Percentiles rank a stretch among this genome's conserved stretches.
These are phyloP conservation scores for Microcebus lehilahytsara DNA, from an alignment of 2,113 vertebrate genomes.

Conservation along the genomic window DNA sequence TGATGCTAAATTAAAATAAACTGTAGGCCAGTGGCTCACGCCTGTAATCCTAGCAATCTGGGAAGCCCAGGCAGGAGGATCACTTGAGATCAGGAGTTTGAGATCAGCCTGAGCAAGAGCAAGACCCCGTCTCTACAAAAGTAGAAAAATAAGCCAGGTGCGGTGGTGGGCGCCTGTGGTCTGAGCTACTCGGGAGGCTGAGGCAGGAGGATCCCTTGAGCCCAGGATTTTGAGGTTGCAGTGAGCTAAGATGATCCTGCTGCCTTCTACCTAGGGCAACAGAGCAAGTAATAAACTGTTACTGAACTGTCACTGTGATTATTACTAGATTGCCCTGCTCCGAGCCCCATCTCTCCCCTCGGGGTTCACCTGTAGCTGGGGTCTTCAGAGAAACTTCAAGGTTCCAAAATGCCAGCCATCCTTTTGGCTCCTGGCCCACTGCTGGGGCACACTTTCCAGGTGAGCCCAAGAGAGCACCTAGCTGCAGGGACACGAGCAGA, in stretches of 20 bases:
- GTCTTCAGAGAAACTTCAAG: background rate
- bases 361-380: background rate
- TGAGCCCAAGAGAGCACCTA: background rate
- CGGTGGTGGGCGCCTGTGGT: accelerated
- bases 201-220: too few relatives aligned
- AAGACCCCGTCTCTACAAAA: too few relatives aligned
- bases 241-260: too few relatives aligned
- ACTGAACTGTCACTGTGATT: background rate
- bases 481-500: background rate
- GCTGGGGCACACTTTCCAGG: background rate
- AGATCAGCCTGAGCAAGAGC: too few relatives aligned
- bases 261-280: too few relatives aligned
- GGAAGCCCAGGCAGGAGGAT: too few relatives aligned
- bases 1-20: background rate
- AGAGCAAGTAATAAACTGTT: background rate
- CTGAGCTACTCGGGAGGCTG: too few relatives aligned
- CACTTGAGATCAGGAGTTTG: too few relatives aligned
- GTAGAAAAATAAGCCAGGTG: too few relatives aligned
- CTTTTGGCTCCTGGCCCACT: background rate
- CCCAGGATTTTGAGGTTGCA: too few relatives aligned
- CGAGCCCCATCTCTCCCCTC: background rate
- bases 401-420: background rate
- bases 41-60: too few relatives aligned
- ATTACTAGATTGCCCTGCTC: background rate
- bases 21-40: background rate